A percentile compares a stretch with the other conserved stretches of the same genome.
phyloP scores from a whole-genome alignment of 2,113 vertebrate species.

The Struthidea cinerea region DNA sequence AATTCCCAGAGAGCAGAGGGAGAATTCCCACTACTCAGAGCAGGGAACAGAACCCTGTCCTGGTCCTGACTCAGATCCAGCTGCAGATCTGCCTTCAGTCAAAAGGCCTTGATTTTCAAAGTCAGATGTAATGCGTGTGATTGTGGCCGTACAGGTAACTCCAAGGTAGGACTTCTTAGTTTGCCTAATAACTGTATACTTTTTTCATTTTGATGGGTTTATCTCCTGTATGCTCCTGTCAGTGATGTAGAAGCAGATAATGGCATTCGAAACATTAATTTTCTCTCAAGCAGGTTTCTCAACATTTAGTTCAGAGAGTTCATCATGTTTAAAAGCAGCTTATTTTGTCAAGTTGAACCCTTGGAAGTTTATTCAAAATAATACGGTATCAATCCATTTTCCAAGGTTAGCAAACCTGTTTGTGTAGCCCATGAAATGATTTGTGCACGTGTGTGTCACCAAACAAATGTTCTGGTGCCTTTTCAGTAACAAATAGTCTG shows the following conservation, averaged over 20 bases:
- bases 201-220: neutral
- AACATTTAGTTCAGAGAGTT: neutral
- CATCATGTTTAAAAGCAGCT: neutral
- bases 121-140: rapidly evolving
- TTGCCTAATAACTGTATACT: neutral
- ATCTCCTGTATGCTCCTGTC: neutral
- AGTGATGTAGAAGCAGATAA: neutral
- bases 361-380: neutral
- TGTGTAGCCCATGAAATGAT: neutral
- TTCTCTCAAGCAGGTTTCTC: neutral
- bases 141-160: neutral
- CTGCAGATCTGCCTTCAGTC: neutral
- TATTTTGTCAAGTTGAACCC: neutral
- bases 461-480: neutral
- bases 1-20: neutral
- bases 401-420: neutral
- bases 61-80: rapidly evolving
- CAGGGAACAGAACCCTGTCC: neutral
- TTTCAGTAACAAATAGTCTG: neutral
- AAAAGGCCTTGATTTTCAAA: neutral
- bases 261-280: neutral
- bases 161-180: neutral
- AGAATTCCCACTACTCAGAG: neutral
- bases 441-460: neutral
- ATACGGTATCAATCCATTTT: neutral